Evolutionary conservation across 2,797 vertebrate species (phyloP), one percentile per base, ranked within the genome.

Genomic region (Hippoglossus hippoglossus): DNA sequence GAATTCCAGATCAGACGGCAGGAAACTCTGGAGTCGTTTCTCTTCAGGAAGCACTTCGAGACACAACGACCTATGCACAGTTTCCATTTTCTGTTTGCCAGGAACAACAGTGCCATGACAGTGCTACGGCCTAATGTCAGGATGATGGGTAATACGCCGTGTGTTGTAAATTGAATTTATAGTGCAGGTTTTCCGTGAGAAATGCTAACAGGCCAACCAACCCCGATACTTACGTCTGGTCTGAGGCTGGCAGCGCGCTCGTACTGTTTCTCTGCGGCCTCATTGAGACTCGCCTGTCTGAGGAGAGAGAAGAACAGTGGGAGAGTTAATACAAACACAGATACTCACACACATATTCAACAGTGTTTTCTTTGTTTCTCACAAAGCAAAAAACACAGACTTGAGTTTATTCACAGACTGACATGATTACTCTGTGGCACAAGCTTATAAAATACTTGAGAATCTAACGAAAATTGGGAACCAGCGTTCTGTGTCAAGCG

Each of bases 231-330:
- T 94, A 98, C 98, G 69, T 97, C 94, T 82, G 98, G 97, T 93
- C 96, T 95, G 79, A 99, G 93, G 82, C 87, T 90, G 81, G 98
- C 97, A 67, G 98, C 97, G 60, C 94, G 94, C 87, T 96, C 90
- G 5, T 99, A 99, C 86, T 96, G 97, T 62, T 91, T 94, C 89
- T 99, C 98, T 0, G 98, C 98, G 81, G 96, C 98, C 84, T 97
- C 95, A 19, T 99, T 99, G 63, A 98, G 94, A 93, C 95, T 97
- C 72, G 98, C 98, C 89, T 99, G 97, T 86, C 97, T 99, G 89
- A 65, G 62, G 79, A 85, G 65, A 31, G 21, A 74, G 31, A 69
- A 68, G 4, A 66, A 55, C 15, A 52, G n/a, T 65, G 25, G 59
- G 34, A 57, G 41, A 44, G 4, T 34, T 11, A 11, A 34, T 1